Evolutionary conservation across 2,113 vertebrate species (phyloP).

Genomic region (Anser brachyrhynchus): DNA sequence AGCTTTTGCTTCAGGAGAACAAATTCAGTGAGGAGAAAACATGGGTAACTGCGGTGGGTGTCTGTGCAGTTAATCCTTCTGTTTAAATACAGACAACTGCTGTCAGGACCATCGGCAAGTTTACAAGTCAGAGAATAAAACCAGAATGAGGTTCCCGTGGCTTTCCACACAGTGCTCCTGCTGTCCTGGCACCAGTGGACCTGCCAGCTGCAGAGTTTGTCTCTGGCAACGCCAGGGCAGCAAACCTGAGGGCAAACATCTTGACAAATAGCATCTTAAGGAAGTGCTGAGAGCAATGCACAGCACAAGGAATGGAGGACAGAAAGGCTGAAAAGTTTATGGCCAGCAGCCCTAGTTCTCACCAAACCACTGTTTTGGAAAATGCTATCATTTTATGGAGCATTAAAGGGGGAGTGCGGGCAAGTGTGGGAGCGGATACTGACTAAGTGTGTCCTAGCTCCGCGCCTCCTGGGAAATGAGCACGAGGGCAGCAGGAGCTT

Average conservation of each 20-base stretch:
- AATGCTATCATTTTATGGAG: not conserved
- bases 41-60: not conserved
- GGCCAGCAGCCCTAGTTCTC: constrained; percentile 1
- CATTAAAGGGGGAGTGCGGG: not conserved
- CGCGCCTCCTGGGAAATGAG: constrained; percentile 13
- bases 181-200: not conserved
- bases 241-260: not conserved
- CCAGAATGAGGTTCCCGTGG: not conserved
- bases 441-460: not conserved
- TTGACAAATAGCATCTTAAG: not conserved
- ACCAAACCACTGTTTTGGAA: constrained; percentile 29
- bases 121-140: not conserved
- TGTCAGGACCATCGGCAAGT: not conserved
- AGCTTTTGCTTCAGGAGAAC: not conserved
- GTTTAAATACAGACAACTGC: not conserved
- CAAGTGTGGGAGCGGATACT: constrained; percentile 1
- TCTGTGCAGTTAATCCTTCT: not conserved
- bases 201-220: not conserved
- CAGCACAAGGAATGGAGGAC: not conserved
- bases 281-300: not conserved
- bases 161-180: accelerated
- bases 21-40: not conserved
- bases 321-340: not conserved
- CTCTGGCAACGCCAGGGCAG: not conserved
- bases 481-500: not conserved